A percentile compares a stretch with the other conserved stretches of the same genome.
phyloP scores from a whole-genome alignment of 2,888 invertebrate genomes.

The Stratiomys singularior region DNA sequence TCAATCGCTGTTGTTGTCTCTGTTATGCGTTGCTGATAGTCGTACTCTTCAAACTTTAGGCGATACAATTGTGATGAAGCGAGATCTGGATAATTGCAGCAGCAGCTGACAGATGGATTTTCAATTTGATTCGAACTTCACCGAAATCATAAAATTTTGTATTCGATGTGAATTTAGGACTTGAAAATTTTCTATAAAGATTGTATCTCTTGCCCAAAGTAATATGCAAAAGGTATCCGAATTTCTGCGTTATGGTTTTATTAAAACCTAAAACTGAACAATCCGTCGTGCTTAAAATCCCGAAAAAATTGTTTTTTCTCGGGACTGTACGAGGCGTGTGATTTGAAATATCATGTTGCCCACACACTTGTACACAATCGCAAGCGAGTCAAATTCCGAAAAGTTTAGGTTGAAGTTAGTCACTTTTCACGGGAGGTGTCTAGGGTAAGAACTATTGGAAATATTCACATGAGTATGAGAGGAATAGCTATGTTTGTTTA shows the following conservation, averaged over 20 bases:
- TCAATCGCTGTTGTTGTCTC: not conserved
- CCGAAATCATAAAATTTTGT: not conserved
- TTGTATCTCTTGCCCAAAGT: no score
- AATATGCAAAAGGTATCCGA: slow-evolving; percentile 19
- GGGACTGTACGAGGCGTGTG: not conserved
- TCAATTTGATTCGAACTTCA: not conserved
- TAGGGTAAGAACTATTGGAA: no score
- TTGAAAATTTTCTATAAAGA: no score
- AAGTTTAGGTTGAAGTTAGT: no score
- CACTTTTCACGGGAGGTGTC: no score
- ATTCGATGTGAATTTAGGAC: not conserved
- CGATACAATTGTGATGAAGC: not conserved
- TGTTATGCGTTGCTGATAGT: not conserved
- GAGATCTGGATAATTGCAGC: not conserved
- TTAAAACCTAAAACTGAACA: not conserved
- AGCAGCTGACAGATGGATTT: not conserved
- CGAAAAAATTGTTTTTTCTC: not conserved
- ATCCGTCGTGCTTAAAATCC: not conserved
- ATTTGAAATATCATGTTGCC: not conserved
- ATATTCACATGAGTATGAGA: not conserved
- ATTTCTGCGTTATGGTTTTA: not conserved
- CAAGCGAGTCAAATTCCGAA: no score
- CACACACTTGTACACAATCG: not conserved
- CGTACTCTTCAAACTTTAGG: not conserved
- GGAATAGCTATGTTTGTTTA: not conserved